A percentile compares a stretch with the other conserved stretches of the same genome.
These are phyloP conservation scores for Diadegma fenestrale DNA, from an alignment of 2,888 invertebrate species.

Conservation along the genomic window DNA sequence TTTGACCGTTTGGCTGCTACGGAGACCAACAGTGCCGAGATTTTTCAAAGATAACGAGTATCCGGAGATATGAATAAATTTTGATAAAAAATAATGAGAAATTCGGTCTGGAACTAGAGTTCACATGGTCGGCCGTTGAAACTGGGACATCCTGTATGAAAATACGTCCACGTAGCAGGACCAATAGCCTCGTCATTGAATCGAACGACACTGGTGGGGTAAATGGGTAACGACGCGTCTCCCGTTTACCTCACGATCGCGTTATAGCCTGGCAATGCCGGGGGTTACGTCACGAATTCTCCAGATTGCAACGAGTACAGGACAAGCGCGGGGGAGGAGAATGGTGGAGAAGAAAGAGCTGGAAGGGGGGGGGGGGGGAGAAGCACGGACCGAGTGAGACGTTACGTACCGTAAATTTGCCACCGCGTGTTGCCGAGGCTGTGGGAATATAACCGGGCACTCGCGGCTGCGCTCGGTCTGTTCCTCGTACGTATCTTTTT, in stretches of 20 bases:
- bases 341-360: conserved; percentile 70
- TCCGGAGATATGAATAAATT: background rate
- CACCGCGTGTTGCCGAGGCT: conserved; percentile 78
- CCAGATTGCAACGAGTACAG: conserved; percentile 70
- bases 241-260: conserved; percentile 53
- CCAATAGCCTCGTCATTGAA: conserved; percentile 34
- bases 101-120: background rate
- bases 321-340: conserved; percentile 74
- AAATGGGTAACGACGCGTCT: conserved; percentile 37
- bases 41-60: background rate
- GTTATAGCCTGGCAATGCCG: conserved; percentile 51
- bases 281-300: conserved; percentile 73
- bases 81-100: background rate
- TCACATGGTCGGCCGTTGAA: background rate
- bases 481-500: conserved; percentile 66
- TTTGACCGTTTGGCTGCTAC: background rate
- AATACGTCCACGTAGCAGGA: background rate
- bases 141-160: conserved; percentile 12
- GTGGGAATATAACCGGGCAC: conserved; percentile 80
- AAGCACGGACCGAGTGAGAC: conserved; percentile 76
- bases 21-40: background rate
- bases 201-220: conserved; percentile 32
- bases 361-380: conserved; percentile 73
- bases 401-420: conserved; percentile 81
- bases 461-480: conserved; percentile 44